Percentiles rank a stretch among this genome's conserved stretches.
phyloP scores from a whole-genome alignment of 64 coral and sea anemone species.

The Cladopsammia gracilis region DNA sequence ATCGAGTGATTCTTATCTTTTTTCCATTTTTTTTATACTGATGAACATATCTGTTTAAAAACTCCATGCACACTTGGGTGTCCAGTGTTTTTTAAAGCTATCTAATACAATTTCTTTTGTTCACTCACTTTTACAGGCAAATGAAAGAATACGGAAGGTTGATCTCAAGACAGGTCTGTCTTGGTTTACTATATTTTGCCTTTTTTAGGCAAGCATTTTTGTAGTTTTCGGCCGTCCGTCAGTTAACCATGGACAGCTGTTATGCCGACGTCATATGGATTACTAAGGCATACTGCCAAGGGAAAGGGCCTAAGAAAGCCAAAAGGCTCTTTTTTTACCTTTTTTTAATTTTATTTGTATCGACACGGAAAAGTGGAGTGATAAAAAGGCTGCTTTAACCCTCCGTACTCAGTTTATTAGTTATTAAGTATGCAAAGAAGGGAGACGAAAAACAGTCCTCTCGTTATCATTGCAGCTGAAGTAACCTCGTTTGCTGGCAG shows the following conservation, averaged over 20 bases:
- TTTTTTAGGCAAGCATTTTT: neutral
- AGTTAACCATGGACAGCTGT: neutral
- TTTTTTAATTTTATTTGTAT: too few species aligned
- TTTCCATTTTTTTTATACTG: too few species aligned
- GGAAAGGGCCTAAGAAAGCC: too few species aligned
- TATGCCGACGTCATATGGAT: too few species aligned
- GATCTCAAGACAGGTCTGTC: slow-evolving; percentile 69
- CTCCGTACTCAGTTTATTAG: neutral
- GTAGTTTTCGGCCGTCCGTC: too few species aligned
- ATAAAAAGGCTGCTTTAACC: neutral
- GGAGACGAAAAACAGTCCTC: neutral
- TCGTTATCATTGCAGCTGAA: slow-evolving; percentile 48
- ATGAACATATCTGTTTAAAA: too few species aligned
- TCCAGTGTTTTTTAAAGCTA: too few species aligned
- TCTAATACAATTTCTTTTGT: neutral
- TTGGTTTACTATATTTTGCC: neutral
- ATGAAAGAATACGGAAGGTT: slow-evolving; percentile 75
- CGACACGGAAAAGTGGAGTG: neutral
- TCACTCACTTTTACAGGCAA: slow-evolving; percentile 45
- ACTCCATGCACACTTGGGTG: too few species aligned
- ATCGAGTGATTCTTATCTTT: too few species aligned
- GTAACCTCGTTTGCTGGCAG: slow-evolving; percentile 79
- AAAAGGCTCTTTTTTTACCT: too few species aligned
- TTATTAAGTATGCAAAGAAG: neutral
- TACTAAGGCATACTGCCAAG: too few species aligned